These are phyloP conservation scores for Phylloscopus trochiloides DNA, from an alignment of 2,113 vertebrate species.

Conservation along the genomic window DNA sequence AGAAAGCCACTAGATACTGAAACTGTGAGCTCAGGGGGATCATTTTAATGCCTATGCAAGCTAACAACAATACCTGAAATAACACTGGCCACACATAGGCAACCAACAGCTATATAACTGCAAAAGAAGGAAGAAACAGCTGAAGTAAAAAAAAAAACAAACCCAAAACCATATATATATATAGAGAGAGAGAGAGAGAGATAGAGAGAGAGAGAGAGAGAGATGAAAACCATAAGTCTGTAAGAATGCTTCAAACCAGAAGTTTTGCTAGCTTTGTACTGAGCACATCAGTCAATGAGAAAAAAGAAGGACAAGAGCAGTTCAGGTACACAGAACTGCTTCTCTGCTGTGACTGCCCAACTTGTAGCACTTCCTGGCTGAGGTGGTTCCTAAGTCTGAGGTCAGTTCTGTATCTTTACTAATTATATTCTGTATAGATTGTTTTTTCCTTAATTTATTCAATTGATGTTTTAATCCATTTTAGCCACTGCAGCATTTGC, in stretches of 20 bases:
- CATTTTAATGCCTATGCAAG: neutral
- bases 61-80: fast-evolving
- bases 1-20: neutral
- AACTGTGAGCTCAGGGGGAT: neutral
- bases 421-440: neutral
- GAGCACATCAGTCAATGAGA: neutral
- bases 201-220: no score
- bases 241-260: neutral
- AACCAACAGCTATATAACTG: neutral
- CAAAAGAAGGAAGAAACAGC: neutral
- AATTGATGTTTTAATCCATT: neutral
- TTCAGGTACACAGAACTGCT: neutral
- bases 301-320: neutral
- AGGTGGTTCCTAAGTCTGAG: neutral
- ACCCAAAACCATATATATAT: no score
- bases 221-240: fast-evolving
- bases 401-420: neutral
- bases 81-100: neutral
- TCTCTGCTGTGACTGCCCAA: neutral
- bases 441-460: neutral
- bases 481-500: neutral
- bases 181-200: neutral
- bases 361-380: neutral
- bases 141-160: neutral
- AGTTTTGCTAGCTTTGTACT: neutral